phyloP scores from a whole-genome alignment of 2,888 invertebrate species.

The Podabrus alpinus region DNA sequence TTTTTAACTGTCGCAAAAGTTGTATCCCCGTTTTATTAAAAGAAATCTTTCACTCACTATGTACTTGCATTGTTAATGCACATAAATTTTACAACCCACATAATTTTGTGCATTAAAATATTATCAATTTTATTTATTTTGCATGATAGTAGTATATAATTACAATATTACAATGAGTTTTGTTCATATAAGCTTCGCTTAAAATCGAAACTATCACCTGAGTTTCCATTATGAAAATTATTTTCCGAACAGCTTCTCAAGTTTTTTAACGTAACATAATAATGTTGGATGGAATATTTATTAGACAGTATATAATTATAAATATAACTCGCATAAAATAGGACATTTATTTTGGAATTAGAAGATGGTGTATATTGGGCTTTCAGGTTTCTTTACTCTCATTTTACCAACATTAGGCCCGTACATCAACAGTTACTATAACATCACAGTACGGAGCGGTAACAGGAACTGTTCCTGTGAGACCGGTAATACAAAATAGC shows the following conservation, averaged over 20 bases:
- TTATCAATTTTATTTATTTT: not conserved
- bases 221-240: not conserved
- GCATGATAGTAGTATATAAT: not conserved
- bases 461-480: slow-evolving; percentile 46
- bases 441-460: slow-evolving; percentile 41
- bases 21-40: not conserved
- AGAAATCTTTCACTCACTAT: not conserved
- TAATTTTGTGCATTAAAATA: not conserved
- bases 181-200: no score
- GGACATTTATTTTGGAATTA: slow-evolving; percentile 15
- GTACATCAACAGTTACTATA: slow-evolving; percentile 50
- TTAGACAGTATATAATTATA: no score
- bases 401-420: slow-evolving; percentile 47
- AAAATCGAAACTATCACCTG: not conserved
- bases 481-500: slow-evolving; percentile 51
- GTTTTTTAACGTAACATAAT: no score
- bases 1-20: not conserved
- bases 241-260: not conserved
- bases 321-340: not conserved
- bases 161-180: not conserved
- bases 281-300: no score
- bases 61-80: not conserved
- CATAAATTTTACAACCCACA: not conserved
- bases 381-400: slow-evolving; percentile 19
- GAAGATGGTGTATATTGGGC: slow-evolving; percentile 21